phyloP scores from a whole-genome alignment of 2,113 vertebrate genomes.

The Hyla sarda region DNA sequence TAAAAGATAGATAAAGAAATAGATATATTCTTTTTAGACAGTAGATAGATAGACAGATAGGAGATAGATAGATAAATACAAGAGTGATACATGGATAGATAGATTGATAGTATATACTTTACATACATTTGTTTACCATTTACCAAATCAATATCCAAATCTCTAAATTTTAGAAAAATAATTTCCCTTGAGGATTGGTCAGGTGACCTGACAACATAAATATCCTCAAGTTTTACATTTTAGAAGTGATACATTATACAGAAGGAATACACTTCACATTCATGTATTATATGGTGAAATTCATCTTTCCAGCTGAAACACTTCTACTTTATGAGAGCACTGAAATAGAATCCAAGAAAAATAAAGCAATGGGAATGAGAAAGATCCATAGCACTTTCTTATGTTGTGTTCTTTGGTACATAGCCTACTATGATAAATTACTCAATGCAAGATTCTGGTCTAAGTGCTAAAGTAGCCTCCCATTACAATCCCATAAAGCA shows the following conservation, averaged over 20 bases:
- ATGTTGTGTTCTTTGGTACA: slow-evolving; percentile 9
- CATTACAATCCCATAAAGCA: slow-evolving; percentile 35
- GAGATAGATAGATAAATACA: too few relatives aligned
- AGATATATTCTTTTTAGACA: too few relatives aligned
- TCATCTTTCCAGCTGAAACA: background rate
- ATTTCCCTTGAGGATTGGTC: background rate
- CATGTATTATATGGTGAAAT: background rate
- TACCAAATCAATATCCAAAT: background rate
- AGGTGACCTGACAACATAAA: background rate
- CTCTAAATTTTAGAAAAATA: too few relatives aligned
- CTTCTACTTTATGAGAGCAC: background rate
- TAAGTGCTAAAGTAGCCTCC: slow-evolving; percentile 40
- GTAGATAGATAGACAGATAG: too few relatives aligned
- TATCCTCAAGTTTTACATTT: background rate
- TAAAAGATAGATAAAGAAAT: too few relatives aligned
- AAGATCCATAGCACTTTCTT: slow-evolving; percentile 21
- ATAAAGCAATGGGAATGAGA: background rate
- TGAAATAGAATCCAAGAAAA: slow-evolving; percentile 18
- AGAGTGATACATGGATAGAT: too few relatives aligned
- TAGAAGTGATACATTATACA: background rate
- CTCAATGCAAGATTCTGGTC: background rate
- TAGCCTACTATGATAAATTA: slow-evolving; percentile 31
- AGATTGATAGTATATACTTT: too few relatives aligned
- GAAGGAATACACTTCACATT: background rate
- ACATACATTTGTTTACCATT: background rate